phyloP scores from a whole-genome alignment of 2,888 invertebrate species.

The Seladonia tumulorum region DNA sequence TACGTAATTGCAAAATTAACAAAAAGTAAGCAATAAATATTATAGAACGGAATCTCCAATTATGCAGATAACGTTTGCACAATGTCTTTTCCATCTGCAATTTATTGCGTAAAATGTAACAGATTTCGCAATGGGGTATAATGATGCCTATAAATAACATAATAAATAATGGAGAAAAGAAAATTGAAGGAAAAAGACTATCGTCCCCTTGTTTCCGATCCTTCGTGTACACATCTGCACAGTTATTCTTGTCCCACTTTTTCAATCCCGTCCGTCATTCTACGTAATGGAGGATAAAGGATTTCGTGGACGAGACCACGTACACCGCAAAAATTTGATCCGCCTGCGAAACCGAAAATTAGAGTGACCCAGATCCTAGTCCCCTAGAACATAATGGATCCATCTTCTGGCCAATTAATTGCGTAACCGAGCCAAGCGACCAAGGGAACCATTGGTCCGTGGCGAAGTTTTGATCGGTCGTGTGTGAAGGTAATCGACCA shows the following conservation, averaged over 20 bases:
- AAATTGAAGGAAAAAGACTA: background rate
- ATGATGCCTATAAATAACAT: background rate
- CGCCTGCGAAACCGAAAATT: constrained; percentile 26
- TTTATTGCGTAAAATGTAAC: background rate
- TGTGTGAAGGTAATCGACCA: constrained; percentile 2
- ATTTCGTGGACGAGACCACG: constrained; percentile 8
- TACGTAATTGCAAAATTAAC: background rate
- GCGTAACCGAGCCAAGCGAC: constrained; percentile 2
- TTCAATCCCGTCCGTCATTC: background rate
- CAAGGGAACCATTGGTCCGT: background rate
- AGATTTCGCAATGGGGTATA: background rate
- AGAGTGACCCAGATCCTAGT: constrained; percentile 1
- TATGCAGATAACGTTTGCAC: background rate
- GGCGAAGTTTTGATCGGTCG: background rate
- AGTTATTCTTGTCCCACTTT: constrained; percentile 16
- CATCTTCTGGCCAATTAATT: constrained; percentile 14
- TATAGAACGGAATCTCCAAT: background rate
- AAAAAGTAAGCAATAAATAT: background rate
- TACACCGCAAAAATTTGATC: background rate
- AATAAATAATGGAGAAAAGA: background rate
- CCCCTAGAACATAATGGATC: background rate
- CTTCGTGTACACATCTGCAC: background rate
- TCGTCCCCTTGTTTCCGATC: background rate
- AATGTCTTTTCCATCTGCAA: background rate
- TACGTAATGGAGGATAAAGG: background rate